phyloP scores from a whole-genome alignment of 30 jellyfish, hydroid and myxozoan genomes.

The Chrysaora quinquecirrha region DNA sequence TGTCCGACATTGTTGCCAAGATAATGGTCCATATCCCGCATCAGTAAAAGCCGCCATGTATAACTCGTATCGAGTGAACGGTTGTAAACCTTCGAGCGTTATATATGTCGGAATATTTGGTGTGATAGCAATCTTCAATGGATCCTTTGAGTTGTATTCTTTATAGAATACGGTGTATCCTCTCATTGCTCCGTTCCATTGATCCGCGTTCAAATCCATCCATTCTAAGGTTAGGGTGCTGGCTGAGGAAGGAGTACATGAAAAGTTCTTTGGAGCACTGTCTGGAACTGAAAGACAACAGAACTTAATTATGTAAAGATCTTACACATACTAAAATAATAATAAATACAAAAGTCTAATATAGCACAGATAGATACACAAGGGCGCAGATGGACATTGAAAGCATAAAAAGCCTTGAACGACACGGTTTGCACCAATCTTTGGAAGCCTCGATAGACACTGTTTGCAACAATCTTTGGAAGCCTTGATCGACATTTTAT shows the following conservation, averaged over 20 bases:
- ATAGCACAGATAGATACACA: too few species aligned
- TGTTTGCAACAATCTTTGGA: too few species aligned
- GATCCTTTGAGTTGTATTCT: neutral
- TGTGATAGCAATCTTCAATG: neutral
- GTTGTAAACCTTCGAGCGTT: neutral
- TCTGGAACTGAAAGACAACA: neutral
- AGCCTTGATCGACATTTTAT: too few species aligned
- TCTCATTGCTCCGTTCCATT: neutral
- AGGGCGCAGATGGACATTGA: too few species aligned
- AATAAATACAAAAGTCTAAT: too few species aligned
- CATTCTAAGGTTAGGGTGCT: neutral
- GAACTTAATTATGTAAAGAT: neutral
- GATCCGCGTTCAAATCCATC: neutral
- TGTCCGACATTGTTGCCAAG: neutral
- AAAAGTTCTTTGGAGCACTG: neutral
- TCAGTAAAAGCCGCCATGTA: neutral
- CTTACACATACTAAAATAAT: neutral
- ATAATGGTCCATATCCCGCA: neutral
- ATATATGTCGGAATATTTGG: neutral
- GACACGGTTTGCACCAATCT: neutral
- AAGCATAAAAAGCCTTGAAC: too few species aligned
- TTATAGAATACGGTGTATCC: neutral
- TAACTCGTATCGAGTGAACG: neutral
- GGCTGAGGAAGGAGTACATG: neutral
- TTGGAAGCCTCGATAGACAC: neutral